Percentiles rank a stretch among this genome's conserved stretches.
phyloP scores from a whole-genome alignment of 2,888 invertebrate species.

The Artemia sinica region DNA sequence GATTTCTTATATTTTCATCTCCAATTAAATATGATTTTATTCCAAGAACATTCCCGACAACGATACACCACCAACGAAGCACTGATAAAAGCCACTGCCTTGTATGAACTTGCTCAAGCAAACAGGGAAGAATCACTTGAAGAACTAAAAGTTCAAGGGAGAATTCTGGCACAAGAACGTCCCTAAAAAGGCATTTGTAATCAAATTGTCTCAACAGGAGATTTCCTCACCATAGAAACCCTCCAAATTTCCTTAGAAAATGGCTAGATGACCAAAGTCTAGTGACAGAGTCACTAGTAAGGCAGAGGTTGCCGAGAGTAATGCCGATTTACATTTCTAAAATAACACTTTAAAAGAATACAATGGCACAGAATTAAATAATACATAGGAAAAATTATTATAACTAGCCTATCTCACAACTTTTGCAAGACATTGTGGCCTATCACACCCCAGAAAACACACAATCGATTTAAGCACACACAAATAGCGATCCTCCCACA shows the following conservation, averaged over 20 bases:
- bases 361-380: too few relatives aligned
- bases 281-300: too few relatives aligned
- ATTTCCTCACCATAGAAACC: neutral
- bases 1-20: conserved; percentile 34
- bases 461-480: too few relatives aligned
- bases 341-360: too few relatives aligned
- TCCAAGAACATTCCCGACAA: conserved; percentile 63
- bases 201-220: neutral
- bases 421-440: too few relatives aligned
- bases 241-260: conserved; percentile 9
- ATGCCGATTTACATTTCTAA: too few relatives aligned
- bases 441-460: too few relatives aligned
- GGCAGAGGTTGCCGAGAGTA: too few relatives aligned
- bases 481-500: too few relatives aligned
- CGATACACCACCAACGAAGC: conserved; percentile 66
- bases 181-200: conserved; percentile 37
- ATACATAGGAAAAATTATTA: too few relatives aligned
- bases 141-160: conserved; percentile 76
- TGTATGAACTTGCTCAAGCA: conserved; percentile 90
- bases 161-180: conserved; percentile 63
- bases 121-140: conserved; percentile 85
- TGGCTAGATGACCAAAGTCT: too few relatives aligned
- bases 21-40: conserved; percentile 77
- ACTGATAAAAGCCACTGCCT: conserved; percentile 81
- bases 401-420: too few relatives aligned